Percentiles rank a stretch among this genome's conserved stretches.
These are phyloP conservation scores for Oxystoma pomonae DNA, from an alignment of 2,888 invertebrate genomes.

Conservation along the genomic window DNA sequence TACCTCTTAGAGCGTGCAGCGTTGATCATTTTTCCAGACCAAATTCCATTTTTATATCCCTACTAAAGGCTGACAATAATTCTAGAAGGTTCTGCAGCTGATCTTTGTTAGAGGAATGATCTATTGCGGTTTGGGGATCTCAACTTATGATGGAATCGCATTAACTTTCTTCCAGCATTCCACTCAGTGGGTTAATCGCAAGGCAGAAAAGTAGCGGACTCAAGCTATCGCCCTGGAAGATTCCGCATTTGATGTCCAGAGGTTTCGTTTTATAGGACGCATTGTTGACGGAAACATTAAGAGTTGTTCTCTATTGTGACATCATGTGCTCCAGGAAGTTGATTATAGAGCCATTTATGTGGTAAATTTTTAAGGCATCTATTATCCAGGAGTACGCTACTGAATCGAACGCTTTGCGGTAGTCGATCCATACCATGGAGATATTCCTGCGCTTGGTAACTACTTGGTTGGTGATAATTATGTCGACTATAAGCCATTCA, in stretches of 20 bases:
- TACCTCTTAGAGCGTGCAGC: background rate
- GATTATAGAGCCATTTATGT: background rate
- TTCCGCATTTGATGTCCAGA: background rate
- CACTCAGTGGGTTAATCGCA: background rate
- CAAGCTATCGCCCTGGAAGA: background rate
- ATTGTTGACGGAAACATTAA: background rate
- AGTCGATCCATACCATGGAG: background rate
- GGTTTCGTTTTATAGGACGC: background rate
- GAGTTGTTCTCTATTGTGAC: background rate
- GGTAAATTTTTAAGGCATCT: background rate
- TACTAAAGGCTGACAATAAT: background rate
- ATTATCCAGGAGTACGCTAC: background rate
- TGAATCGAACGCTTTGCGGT: background rate
- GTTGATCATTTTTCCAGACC: background rate
- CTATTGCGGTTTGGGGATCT: background rate
- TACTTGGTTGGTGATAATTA: background rate
- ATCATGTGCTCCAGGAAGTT: background rate
- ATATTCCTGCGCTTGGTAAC: background rate
- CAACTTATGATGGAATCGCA: background rate
- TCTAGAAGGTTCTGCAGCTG: background rate
- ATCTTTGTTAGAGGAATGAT: background rate
- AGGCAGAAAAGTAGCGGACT: background rate
- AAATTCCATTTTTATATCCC: background rate
- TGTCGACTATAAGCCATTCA: background rate
- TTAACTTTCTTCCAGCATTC: background rate